Conservation (phyloP, 2,888 invertebrate genomes). For the Dermolepida albohirtum region DNA sequence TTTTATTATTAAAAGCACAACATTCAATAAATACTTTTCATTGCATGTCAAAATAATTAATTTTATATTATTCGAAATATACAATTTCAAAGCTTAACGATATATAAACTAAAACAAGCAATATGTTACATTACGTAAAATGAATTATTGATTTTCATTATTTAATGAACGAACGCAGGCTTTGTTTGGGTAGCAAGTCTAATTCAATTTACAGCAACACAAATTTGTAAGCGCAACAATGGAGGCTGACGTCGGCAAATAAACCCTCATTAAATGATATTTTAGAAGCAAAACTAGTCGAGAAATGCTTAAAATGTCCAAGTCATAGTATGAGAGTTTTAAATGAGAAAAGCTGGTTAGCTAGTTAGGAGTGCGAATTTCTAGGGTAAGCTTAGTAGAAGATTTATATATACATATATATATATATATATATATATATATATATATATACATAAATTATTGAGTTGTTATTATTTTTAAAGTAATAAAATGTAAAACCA, state of each 20-base stretch:
- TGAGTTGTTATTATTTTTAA: too few relatives aligned
- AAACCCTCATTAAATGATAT: slow-evolving; percentile 25
- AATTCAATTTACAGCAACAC: slow-evolving; percentile 10
- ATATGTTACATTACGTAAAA: slow-evolving; percentile 10
- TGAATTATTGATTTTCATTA: slow-evolving; percentile 13
- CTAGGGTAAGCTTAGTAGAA: too few relatives aligned
- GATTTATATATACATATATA: too few relatives aligned
- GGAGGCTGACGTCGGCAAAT: slow-evolving; percentile 9
- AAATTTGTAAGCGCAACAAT: slow-evolving; percentile 19
- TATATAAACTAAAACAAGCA: slow-evolving; percentile 1
- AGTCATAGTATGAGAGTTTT: not conserved
- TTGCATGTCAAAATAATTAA: not conserved
- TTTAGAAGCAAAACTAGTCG: slow-evolving; percentile 12
- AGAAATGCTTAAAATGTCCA: slow-evolving; percentile 15
- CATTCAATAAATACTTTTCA: not conserved
- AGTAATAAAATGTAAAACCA: too few relatives aligned
- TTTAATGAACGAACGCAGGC: slow-evolving; percentile 5
- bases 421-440: too few relatives aligned
- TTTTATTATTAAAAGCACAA: too few relatives aligned
- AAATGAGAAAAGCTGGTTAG: not conserved
- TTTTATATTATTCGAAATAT: too few relatives aligned
- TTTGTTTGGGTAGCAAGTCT: slow-evolving; percentile 11
- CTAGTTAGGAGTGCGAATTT: too few relatives aligned
- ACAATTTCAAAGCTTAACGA: not conserved
- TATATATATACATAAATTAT: too few relatives aligned